Conservation (phyloP, 2,888 invertebrate genomes). For the Drosophila aldrichi region DNA sequence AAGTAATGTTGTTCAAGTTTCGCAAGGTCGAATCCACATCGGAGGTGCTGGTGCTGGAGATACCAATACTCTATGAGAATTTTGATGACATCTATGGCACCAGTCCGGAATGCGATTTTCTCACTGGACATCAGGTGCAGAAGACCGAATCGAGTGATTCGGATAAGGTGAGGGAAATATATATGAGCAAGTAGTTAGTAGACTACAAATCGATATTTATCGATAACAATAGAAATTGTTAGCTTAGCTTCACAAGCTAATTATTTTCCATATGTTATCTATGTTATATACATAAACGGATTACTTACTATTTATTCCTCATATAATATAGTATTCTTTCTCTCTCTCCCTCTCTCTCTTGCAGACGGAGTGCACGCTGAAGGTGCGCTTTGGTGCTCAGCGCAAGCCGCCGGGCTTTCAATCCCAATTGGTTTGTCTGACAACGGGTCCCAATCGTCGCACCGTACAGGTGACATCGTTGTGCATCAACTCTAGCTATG, state of each 20-base stretch:
- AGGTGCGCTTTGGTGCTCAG: slow-evolving; percentile 91
- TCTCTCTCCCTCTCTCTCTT: background rate
- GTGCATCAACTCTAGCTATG: slow-evolving; percentile 97
- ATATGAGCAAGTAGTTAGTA: background rate
- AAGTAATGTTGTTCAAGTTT: slow-evolving; percentile 98
- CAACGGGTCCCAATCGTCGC: slow-evolving; percentile 90
- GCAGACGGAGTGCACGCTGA: slow-evolving; percentile 86
- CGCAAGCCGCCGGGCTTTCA: slow-evolving; percentile 98
- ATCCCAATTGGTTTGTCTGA: slow-evolving; percentile 96
- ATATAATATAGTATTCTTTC: background rate
- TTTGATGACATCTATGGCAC: slow-evolving; percentile 91
- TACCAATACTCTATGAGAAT: slow-evolving; percentile 93
- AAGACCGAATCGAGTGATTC: slow-evolving; percentile 84
- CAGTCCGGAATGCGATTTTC: slow-evolving; percentile 93
- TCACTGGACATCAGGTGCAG: slow-evolving; percentile 86
- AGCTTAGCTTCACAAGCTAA: too few species aligned
- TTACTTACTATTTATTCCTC: too few species aligned
- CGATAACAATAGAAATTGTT: background rate
- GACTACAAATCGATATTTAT: background rate
- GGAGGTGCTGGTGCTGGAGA: slow-evolving; percentile 93
- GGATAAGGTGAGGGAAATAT: slow-evolving; percentile 69
- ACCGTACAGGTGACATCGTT: slow-evolving; percentile 91
- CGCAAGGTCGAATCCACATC: slow-evolving; percentile 94
- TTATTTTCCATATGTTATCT: too few species aligned
- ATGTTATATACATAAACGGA: too few species aligned